phyloP scores from a whole-genome alignment of 2,797 vertebrate genomes.

The Platyrinchus mystaceus region DNA sequence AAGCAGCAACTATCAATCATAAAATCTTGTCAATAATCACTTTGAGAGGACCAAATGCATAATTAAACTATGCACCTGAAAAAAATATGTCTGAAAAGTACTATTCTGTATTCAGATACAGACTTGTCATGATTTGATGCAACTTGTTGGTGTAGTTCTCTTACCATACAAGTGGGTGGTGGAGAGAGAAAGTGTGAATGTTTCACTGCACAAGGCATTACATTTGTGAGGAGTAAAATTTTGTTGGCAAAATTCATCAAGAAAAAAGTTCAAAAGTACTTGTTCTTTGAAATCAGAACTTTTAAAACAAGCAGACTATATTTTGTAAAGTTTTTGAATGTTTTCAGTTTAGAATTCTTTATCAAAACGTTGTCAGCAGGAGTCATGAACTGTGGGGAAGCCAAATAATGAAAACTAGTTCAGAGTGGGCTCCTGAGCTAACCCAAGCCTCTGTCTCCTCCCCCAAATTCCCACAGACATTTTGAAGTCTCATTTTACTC shows the following conservation, averaged over 20 bases:
- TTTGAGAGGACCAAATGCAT: background rate
- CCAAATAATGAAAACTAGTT: background rate
- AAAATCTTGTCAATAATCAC: background rate
- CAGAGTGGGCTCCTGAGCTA: background rate
- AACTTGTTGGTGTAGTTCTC: background rate
- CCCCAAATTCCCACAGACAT: background rate
- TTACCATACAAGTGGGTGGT: background rate
- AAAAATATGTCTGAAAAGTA: background rate
- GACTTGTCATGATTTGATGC: background rate
- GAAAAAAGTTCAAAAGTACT: background rate
- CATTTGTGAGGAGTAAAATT: background rate
- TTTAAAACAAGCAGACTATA: rapidly evolving
- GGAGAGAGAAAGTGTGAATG: background rate
- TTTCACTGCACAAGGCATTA: background rate
- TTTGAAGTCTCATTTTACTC: background rate
- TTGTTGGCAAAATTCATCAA: background rate
- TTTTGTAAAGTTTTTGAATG: rapidly evolving
- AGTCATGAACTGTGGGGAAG: background rate
- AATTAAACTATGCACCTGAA: background rate
- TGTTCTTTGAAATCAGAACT: background rate
- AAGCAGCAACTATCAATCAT: background rate
- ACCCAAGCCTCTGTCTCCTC: background rate
- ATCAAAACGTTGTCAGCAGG: background rate
- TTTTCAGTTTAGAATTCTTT: background rate
- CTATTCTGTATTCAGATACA: background rate